Conservation (phyloP, 2,888 invertebrate genomes). For the Euplexia lucipara region DNA sequence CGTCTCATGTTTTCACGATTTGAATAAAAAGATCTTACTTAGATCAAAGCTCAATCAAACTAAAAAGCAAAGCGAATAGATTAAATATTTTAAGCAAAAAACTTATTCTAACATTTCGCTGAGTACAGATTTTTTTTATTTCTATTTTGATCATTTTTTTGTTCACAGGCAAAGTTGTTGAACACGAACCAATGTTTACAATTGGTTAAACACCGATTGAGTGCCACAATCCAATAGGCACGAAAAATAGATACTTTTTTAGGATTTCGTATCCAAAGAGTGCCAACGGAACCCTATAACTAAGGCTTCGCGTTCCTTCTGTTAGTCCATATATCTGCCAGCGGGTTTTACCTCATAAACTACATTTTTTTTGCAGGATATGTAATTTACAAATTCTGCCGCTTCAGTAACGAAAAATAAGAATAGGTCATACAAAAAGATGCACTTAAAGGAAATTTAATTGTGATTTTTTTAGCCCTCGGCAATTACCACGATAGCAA, state of each 20-base stretch:
- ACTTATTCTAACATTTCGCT: constrained; percentile 4
- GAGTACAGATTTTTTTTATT: constrained; percentile 15
- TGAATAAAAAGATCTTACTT: constrained; percentile 8
- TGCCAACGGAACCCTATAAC: no score
- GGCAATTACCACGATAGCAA: no score
- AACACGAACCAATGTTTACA: constrained; percentile 49
- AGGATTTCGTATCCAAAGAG: no score
- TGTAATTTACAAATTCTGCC: no score
- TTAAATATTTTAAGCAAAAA: constrained; percentile 19
- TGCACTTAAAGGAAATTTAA: no score
- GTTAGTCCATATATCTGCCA: no score
- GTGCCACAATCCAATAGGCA: constrained; percentile 39
- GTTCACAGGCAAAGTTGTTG: constrained; percentile 45
- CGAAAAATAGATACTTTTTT: constrained; percentile 41
- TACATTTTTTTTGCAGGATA: no score
- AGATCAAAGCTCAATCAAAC: constrained; percentile 17
- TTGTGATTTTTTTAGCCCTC: no score
- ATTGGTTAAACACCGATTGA: constrained; percentile 59
- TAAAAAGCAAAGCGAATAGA: background rate
- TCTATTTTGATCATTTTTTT: constrained; percentile 28
- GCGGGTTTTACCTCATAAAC: no score
- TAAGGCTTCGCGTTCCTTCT: no score
- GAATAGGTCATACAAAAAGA: no score
- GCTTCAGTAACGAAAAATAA: no score
- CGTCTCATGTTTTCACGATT: constrained; percentile 5